A percentile compares a stretch with the other conserved stretches of the same genome.
Conservation (phyloP, 2,797 vertebrate genomes). For the Urosaurus nigricauda region DNA sequence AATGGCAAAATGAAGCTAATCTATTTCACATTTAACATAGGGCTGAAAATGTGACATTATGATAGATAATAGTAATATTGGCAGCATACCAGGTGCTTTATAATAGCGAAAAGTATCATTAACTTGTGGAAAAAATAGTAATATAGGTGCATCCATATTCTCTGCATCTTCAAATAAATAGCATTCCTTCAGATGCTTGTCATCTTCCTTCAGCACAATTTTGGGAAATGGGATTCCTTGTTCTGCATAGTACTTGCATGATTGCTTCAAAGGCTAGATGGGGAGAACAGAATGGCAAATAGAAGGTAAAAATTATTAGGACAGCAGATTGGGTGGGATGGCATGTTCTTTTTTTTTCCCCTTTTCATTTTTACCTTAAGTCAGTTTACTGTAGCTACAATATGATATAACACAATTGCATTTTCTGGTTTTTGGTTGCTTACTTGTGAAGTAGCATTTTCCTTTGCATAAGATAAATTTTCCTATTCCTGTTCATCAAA, state of each 20-base stretch:
- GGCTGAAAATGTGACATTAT: background rate
- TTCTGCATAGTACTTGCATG: slow-evolving; percentile 81
- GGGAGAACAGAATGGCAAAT: slow-evolving; percentile 6
- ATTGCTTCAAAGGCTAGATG: slow-evolving; percentile 81
- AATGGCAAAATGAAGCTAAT: too few species aligned
- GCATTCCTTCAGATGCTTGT: slow-evolving; percentile 81
- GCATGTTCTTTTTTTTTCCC: background rate
- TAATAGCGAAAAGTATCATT: slow-evolving; percentile 84
- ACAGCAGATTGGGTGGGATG: background rate
- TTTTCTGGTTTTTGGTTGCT: too few species aligned
- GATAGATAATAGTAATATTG: background rate
- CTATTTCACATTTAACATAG: background rate
- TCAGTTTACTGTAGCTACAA: too few species aligned
- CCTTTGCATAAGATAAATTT: too few species aligned
- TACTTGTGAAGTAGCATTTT: too few species aligned
- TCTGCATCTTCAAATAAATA: slow-evolving; percentile 84
- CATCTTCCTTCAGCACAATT: slow-evolving; percentile 74
- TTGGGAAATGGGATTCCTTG: slow-evolving; percentile 84
- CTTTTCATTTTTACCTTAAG: too few species aligned
- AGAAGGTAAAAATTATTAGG: background rate
- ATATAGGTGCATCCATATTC: slow-evolving; percentile 79
- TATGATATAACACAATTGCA: too few species aligned
- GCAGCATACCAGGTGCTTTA: slow-evolving; percentile 84
- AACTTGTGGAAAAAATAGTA: slow-evolving; percentile 87
- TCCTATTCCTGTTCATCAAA: too few species aligned